phyloP scores from a whole-genome alignment of 1,140 invertebrate species.

The Diuraphis noxia region DNA sequence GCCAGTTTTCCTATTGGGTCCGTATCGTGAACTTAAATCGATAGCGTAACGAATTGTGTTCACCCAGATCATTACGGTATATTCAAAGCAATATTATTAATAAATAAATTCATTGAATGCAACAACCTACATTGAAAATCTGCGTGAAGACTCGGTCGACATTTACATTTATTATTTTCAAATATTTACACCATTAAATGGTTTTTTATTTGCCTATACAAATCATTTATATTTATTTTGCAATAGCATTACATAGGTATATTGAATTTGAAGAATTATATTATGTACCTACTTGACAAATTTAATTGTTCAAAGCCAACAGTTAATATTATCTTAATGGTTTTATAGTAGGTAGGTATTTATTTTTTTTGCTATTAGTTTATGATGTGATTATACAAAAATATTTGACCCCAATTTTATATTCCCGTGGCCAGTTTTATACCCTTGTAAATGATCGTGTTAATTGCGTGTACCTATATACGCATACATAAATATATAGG shows the following conservation, averaged over 20 bases:
- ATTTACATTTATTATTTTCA: background rate
- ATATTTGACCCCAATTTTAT: background rate
- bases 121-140: background rate
- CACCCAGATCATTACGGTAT: background rate
- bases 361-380: background rate
- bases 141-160: background rate
- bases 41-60: background rate
- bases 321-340: background rate
- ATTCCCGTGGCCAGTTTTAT: background rate
- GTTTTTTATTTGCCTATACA: background rate
- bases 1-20: slow-evolving; percentile 1
- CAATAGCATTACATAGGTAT: background rate
- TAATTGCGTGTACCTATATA: background rate
- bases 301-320: background rate
- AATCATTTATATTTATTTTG: background rate
- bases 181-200: background rate
- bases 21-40: background rate
- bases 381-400: background rate
- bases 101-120: background rate
- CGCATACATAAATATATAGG: no score
- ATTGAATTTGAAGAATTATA: background rate
- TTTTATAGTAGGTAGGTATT: background rate
- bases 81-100: background rate
- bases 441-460: background rate
- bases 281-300: background rate